A percentile compares a stretch with the other conserved stretches of the same genome.
Conservation (phyloP, 2,888 invertebrate species). For the Drosophila histrio region DNA sequence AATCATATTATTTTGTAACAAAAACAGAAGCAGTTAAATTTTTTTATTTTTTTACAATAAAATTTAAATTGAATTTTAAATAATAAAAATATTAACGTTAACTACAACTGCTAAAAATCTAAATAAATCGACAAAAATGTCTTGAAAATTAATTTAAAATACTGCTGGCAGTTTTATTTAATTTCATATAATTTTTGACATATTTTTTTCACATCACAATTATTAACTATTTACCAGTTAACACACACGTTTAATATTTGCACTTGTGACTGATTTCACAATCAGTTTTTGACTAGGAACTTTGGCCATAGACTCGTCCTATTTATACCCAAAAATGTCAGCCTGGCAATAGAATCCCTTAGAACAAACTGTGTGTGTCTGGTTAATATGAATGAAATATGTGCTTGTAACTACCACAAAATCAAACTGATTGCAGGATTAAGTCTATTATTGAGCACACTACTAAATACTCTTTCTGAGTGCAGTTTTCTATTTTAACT, state of each 20-base stretch:
- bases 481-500: too few relatives aligned
- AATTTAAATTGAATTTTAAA: neutral
- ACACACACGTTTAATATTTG: constrained; percentile 9
- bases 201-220: neutral
- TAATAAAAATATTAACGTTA: neutral
- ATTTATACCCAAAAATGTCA: constrained; percentile 58
- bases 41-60: too few relatives aligned
- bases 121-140: neutral
- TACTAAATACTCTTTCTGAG: constrained; percentile 4
- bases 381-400: constrained; percentile 7
- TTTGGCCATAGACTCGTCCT: constrained; percentile 24
- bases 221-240: constrained; percentile 22
- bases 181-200: neutral
- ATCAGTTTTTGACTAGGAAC: constrained; percentile 43
- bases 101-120: too few relatives aligned
- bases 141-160: neutral
- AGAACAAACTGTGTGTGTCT: constrained; percentile 10
- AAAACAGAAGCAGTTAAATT: too few relatives aligned
- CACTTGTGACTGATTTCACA: constrained; percentile 22
- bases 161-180: neutral
- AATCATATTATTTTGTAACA: too few relatives aligned
- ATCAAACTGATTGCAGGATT: neutral
- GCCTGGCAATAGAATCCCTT: constrained; percentile 29
- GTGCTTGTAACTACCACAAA: constrained; percentile 2
- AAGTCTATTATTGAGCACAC: neutral